Percentiles rank a stretch among this genome's conserved stretches.
These are phyloP conservation scores for Dryas iulia DNA, from an alignment of 1,140 invertebrate species.

Conservation along the genomic window DNA sequence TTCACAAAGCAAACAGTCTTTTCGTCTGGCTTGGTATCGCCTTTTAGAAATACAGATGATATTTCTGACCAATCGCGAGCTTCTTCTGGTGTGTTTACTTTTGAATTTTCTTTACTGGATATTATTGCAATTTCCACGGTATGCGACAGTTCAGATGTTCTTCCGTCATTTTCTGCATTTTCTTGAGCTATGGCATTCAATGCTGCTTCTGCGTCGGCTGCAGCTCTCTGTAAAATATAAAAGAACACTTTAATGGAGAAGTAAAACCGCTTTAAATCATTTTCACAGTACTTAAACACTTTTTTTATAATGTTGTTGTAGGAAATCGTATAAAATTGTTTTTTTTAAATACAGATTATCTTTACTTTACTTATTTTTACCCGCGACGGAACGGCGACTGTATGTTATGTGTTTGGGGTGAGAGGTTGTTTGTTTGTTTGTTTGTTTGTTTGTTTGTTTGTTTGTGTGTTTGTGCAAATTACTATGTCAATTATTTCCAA, in stretches of 20 bases:
- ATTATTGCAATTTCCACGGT: slow-evolving; percentile 52
- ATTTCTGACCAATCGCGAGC: slow-evolving; percentile 44
- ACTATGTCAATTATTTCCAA: too few relatives aligned
- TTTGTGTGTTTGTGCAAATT: too few relatives aligned
- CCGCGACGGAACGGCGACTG: too few relatives aligned
- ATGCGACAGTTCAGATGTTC: slow-evolving; percentile 43
- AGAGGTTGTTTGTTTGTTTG: too few relatives aligned
- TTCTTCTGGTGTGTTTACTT: slow-evolving; percentile 45
- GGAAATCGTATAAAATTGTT: too few relatives aligned
- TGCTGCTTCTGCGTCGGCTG: slow-evolving; percentile 52
- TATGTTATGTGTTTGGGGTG: too few relatives aligned
- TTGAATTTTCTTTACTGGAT: slow-evolving; percentile 49
- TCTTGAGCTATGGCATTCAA: slow-evolving; percentile 42
- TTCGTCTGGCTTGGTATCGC: slow-evolving; percentile 41
- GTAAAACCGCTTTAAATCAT: not conserved
- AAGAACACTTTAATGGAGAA: not conserved
- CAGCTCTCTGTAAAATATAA: not conserved
- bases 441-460: too few relatives aligned
- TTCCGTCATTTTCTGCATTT: slow-evolving; percentile 39
- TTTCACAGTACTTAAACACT: not conserved
- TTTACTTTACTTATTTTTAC: too few relatives aligned
- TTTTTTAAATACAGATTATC: too few relatives aligned
- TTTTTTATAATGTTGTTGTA: too few relatives aligned
- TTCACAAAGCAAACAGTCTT: slow-evolving; percentile 43
- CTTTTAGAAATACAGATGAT: slow-evolving; percentile 41